Base-by-base conservation (phyloP, 1,140 invertebrate species). In the Conopomorpha cramerella region DNA sequence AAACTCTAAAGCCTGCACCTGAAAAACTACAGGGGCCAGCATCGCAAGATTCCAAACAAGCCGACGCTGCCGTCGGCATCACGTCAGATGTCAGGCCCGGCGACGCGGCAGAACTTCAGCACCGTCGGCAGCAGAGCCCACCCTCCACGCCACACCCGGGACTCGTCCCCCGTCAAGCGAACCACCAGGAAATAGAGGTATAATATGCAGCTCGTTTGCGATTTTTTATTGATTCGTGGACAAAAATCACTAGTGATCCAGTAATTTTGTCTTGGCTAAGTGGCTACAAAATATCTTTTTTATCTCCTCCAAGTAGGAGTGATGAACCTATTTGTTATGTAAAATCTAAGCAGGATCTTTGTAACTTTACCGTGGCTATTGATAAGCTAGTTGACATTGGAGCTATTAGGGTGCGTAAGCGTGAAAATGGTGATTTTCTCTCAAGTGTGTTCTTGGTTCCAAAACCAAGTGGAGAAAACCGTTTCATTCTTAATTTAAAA, bases 211-310 rank as follows among this genome's bases (percentile, higher is more conserved):
- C 38, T 10, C 13, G 43, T 17, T 30, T 45, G 16, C 19, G 15
- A 16, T 31, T 16, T 19, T 41, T 27, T 27, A 18, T 26, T 12
- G 15, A 27, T 10, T n/a, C 31, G 1, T 45, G 43, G 43, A 17
- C 7, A 8, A n/a, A 31, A 11, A 41, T 45, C 1, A 45, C 43
- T 14, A 11, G 16, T 16, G 34, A 45, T 11, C 6, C 35, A n/a
- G 30, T 16, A 11, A 30, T 45, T 8, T 18, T 40, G 7, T 18
- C 17, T 2, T 45, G 43, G 43, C 30, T 40, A 8, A 30, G 26
- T 16, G 43, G 43, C 2, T 45, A 41, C 29, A 35, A 26, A 12
- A 45, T 45, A 8, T 35, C 38, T 18, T 45, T 45, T 16, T 2
- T 12, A 2, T 34, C 25, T 13, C 13, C 23, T 8, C 43, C 43